These are phyloP conservation scores for Esox masquinongy DNA, from an alignment of 2,797 vertebrate genomes.

Conservation along the genomic window DNA sequence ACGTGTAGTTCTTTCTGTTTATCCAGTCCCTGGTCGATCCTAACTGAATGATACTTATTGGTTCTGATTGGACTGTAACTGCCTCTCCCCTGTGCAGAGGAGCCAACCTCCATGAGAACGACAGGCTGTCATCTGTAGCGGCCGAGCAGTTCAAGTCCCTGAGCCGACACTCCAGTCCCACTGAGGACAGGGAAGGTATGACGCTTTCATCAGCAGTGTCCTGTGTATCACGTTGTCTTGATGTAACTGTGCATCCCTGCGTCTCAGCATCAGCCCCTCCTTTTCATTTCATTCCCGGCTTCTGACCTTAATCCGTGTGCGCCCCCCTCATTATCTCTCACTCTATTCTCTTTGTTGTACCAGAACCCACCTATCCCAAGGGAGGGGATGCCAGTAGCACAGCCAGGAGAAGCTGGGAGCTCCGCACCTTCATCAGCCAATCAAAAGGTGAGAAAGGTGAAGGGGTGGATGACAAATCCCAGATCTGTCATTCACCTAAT, in stretches of 20 bases:
- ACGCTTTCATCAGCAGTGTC: not conserved
- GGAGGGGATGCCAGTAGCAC: conserved; percentile 78
- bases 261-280: not conserved
- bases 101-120: conserved; percentile 93
- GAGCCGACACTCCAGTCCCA: conserved; percentile 97
- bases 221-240: not conserved
- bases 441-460: conserved; percentile 82
- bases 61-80: not conserved
- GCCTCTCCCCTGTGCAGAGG: conserved; percentile 72
- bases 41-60: not conserved
- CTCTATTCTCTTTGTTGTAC: conserved; percentile 3
- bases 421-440: conserved; percentile 90
- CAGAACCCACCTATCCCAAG: conserved; percentile 93
- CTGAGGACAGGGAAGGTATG: conserved; percentile 93
- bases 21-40: not conserved
- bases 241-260: not conserved
- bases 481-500: not conserved
- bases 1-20: not conserved
- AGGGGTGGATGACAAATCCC: not conserved
- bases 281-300: too few species aligned
- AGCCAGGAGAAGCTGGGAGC: conserved; percentile 91
- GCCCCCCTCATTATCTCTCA: not conserved
- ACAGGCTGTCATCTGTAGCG: conserved; percentile 91
- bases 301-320: too few species aligned
- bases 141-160: conserved; percentile 94